These are phyloP conservation scores for Danio tinwini DNA, from an alignment of 2,797 vertebrate species.

Conservation along the genomic window DNA sequence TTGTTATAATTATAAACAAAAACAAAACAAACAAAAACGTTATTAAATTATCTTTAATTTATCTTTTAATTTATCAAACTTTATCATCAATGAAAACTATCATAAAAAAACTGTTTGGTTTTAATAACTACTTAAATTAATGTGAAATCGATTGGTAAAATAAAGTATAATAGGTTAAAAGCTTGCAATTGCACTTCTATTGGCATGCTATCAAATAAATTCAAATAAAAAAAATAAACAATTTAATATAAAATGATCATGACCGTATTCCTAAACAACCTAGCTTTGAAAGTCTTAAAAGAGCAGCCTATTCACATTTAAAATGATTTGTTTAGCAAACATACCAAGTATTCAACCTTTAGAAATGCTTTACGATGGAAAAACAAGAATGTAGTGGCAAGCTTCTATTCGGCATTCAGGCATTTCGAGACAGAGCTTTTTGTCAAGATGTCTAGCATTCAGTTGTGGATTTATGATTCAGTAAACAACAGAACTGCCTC, in stretches of 20 bases:
- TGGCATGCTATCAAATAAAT: too few relatives aligned
- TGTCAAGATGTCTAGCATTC: constrained; percentile 42
- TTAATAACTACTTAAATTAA: too few relatives aligned
- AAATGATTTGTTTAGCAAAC: constrained; percentile 16
- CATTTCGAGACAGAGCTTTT: constrained; percentile 32
- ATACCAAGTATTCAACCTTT: constrained; percentile 19
- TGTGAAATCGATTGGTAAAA: too few relatives aligned
- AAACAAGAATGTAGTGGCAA: constrained; percentile 26
- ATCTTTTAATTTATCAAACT: too few relatives aligned
- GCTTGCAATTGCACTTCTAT: too few relatives aligned
- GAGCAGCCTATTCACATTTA: background rate
- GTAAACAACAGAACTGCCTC: constrained; percentile 45
- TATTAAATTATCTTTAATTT: too few relatives aligned
- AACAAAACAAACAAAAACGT: too few relatives aligned
- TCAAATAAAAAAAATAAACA: too few relatives aligned
- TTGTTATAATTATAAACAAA: too few relatives aligned
- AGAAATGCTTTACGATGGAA: constrained; percentile 18
- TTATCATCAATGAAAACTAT: too few relatives aligned
- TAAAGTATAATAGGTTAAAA: too few relatives aligned
- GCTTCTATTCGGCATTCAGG: constrained; percentile 38
- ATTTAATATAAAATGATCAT: background rate
- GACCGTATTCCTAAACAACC: background rate
- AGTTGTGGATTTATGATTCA: constrained; percentile 47
- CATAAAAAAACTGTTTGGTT: too few relatives aligned
- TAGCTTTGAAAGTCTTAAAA: background rate